These are phyloP conservation scores for Cephus sareptanus DNA, from an alignment of 2,888 invertebrate genomes.

Conservation along the genomic window DNA sequence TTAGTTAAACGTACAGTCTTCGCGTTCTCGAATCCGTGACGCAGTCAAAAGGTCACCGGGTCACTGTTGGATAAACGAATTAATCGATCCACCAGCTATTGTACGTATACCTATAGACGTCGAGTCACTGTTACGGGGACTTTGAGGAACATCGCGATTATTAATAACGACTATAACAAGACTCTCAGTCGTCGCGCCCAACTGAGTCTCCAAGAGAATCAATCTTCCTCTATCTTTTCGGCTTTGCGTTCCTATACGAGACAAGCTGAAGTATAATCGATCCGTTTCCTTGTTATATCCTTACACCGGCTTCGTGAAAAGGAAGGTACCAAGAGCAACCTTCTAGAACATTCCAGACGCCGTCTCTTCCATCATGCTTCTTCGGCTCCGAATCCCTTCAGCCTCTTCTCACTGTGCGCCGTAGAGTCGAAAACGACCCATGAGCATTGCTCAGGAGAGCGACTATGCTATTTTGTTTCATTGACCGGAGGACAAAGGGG, in stretches of 20 bases:
- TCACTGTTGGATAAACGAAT: too few species aligned
- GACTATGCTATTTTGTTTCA: slow-evolving; percentile 45
- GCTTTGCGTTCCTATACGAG: background rate
- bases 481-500: slow-evolving; percentile 40
- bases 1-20: too few species aligned
- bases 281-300: too few species aligned
- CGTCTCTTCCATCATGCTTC: background rate
- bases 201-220: background rate
- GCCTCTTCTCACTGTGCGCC: background rate
- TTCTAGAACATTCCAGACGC: background rate
- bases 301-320: background rate
- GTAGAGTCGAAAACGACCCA: background rate
- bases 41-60: too few species aligned
- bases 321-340: background rate
- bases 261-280: background rate
- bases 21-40: too few species aligned
- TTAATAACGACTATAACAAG: background rate
- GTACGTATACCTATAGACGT: background rate
- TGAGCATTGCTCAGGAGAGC: background rate
- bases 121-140: background rate
- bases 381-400: background rate
- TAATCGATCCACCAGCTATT: too few species aligned
- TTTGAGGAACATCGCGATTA: background rate
- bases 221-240: background rate
- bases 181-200: background rate